phyloP scores from a whole-genome alignment of 2,888 invertebrate genomes.

The Crocallis elinguaria region DNA sequence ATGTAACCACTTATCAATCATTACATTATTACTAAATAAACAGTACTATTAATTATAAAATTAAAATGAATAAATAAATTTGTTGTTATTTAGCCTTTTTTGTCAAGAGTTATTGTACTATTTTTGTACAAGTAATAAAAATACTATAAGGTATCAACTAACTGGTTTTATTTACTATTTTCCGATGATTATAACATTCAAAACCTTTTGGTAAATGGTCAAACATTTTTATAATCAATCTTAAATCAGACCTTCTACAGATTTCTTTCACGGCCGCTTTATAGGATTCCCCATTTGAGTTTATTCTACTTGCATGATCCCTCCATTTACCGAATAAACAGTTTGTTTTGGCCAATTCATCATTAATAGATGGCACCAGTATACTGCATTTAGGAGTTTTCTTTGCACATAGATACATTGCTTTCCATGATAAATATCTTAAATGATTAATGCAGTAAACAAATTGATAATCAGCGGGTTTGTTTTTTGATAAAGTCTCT shows the following conservation, averaged over 20 bases:
- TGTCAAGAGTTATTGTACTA: no score
- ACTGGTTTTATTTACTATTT: slow-evolving; percentile 41
- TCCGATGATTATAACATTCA: slow-evolving; percentile 63
- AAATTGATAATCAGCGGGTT: slow-evolving; percentile 57
- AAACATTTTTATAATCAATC: slow-evolving; percentile 60
- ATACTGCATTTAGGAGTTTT: slow-evolving; percentile 66
- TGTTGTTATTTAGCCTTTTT: no score
- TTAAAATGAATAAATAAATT: no score
- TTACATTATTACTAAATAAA: no score
- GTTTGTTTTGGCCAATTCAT: slow-evolving; percentile 68
- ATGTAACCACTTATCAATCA: no score
- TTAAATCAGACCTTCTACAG: slow-evolving; percentile 66
- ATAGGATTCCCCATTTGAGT: slow-evolving; percentile 52
- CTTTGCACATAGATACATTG: slow-evolving; percentile 68
- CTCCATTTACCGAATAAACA: slow-evolving; percentile 77
- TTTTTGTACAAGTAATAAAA: slow-evolving; percentile 29
- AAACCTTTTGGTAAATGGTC: slow-evolving; percentile 62
- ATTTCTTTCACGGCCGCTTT: slow-evolving; percentile 58
- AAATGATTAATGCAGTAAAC: slow-evolving; percentile 78
- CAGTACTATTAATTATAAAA: no score
- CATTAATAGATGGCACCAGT: slow-evolving; percentile 60
- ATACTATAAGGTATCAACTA: slow-evolving; percentile 19
- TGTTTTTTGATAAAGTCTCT: slow-evolving; percentile 60
- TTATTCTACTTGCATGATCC: slow-evolving; percentile 66
- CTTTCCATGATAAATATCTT: slow-evolving; percentile 71